A percentile compares a stretch with the other conserved stretches of the same genome.
These are phyloP conservation scores for Hozukius guyotensis DNA, from an alignment of 2,797 vertebrate species.

Conservation along the genomic window DNA sequence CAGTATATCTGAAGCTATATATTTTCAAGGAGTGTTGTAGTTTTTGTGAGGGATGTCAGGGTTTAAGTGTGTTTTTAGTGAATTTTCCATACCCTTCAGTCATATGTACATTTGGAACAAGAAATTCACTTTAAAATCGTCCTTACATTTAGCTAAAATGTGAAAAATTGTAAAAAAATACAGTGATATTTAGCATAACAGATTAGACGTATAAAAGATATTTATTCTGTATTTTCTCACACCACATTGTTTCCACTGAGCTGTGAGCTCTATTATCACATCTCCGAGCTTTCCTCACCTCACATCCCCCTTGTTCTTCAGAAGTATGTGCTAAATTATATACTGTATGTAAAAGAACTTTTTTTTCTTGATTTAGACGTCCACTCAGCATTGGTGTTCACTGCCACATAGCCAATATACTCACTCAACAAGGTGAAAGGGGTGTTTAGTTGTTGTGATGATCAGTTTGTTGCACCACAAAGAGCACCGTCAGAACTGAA, in stretches of 20 bases:
- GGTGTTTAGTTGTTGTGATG: slow-evolving; percentile 26
- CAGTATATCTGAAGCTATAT: slow-evolving; percentile 51
- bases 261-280: slow-evolving; percentile 22
- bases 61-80: slow-evolving; percentile 26
- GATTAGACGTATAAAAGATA: slow-evolving; percentile 7
- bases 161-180: background rate
- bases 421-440: slow-evolving; percentile 4
- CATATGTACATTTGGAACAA: slow-evolving; percentile 17
- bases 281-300: slow-evolving; percentile 17
- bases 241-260: slow-evolving; percentile 36
- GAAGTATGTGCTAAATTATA: slow-evolving; percentile 4
- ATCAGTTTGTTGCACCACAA: slow-evolving; percentile 30
- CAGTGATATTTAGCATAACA: slow-evolving; percentile 10
- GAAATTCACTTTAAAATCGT: slow-evolving; percentile 2
- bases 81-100: background rate
- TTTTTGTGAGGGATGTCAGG: slow-evolving; percentile 46
- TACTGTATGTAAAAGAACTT: background rate
- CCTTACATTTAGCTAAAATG: slow-evolving; percentile 8
- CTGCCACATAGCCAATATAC: slow-evolving; percentile 16
- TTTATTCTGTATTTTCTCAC: slow-evolving; percentile 39
- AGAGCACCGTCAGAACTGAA: slow-evolving; percentile 21
- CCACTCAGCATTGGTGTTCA: slow-evolving; percentile 38
- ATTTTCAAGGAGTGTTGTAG: slow-evolving; percentile 54
- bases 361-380: slow-evolving; percentile 13
- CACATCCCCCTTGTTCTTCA: slow-evolving; percentile 9